Base-by-base conservation (phyloP, 2,888 invertebrate species). In the Cataglyphis albicans region DNA sequence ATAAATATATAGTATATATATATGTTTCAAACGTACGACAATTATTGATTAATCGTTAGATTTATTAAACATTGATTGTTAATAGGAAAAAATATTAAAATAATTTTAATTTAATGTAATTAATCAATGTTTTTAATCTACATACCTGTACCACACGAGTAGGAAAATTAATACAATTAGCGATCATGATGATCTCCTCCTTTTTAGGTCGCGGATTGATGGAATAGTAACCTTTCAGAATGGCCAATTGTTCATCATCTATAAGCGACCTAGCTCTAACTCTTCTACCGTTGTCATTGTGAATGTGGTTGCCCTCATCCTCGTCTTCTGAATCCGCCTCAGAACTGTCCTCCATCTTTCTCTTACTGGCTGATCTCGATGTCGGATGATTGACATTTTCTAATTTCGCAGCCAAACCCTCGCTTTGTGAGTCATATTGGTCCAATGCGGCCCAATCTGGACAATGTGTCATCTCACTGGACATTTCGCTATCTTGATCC, bases 201-300 rank as follows among this genome's bases (percentile, higher is more conserved):
- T 99, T 97, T 93, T 98, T 98, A 1, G 99, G 99, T 84, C 99
- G 96, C 10, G 99, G 97, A 95, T 99, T 99, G 29, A 97, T 95
- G 72, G 97, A 96, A 94, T 99, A 99, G 93, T 98, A 98, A 86
- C 98, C 97, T 93, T 98, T 98, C 75, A 99, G 96, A 80, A 98
- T 96, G 63, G 97, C 96, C 92, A 99, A 97, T 94, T 99, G 99
- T 93, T 98, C 98, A 92, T 99, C 99, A 63, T 98, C 98, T 86
- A 99, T 97, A 87, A 99, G 97, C 9, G 99, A 99, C 83, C 99
- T 96, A 1, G 99, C 98, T 89, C 99, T 96, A 18, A 98, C 98
- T 94, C 98, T 97, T 87, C 98, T 96, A 59, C 97, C 84, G 38
- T 88, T 89, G 9, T 90, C 89, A 35, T 84, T 90, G 64, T 90